phyloP scores from a whole-genome alignment of 2,888 invertebrate species.

The Ditula angustiorana region DNA sequence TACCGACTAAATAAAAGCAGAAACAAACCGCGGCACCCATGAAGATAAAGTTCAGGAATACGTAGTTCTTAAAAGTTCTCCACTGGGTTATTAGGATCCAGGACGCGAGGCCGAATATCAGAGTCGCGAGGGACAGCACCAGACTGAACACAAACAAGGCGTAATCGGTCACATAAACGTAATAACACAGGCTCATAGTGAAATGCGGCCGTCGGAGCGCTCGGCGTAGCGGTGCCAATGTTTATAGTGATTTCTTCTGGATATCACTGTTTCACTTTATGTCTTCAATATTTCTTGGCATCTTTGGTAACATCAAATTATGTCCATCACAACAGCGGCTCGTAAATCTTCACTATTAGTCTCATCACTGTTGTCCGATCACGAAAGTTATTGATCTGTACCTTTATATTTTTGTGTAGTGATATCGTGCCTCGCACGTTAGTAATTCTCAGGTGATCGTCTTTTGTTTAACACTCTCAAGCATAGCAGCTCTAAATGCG shows the following conservation, averaged over 20 bases:
- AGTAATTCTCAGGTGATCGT: too few relatives aligned
- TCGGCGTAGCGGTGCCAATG: background rate
- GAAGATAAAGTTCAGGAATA: slow-evolving; percentile 10
- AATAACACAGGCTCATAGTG: background rate
- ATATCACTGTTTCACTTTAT: background rate
- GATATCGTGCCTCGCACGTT: too few relatives aligned
- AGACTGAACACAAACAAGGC: background rate
- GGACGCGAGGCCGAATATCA: slow-evolving; percentile 11
- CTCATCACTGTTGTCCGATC: too few relatives aligned
- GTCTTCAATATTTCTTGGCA: too few relatives aligned
- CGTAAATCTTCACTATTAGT: too few relatives aligned
- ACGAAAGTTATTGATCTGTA: too few relatives aligned
- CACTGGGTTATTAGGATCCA: slow-evolving; percentile 18
- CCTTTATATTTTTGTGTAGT: too few relatives aligned
- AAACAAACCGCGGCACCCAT: background rate
- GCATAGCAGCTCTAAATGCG: too few relatives aligned
- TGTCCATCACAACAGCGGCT: too few relatives aligned
- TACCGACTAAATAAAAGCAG: slow-evolving; percentile 14
- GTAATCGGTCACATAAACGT: background rate
- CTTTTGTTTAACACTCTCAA: too few relatives aligned
- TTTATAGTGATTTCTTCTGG: background rate
- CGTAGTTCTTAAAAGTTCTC: slow-evolving; percentile 21
- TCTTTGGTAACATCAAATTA: too few relatives aligned
- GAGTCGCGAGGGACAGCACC: background rate
- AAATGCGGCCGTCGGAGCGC: background rate